Conservation (phyloP, 2,797 vertebrate genomes). For the Argya squamiceps region DNA sequence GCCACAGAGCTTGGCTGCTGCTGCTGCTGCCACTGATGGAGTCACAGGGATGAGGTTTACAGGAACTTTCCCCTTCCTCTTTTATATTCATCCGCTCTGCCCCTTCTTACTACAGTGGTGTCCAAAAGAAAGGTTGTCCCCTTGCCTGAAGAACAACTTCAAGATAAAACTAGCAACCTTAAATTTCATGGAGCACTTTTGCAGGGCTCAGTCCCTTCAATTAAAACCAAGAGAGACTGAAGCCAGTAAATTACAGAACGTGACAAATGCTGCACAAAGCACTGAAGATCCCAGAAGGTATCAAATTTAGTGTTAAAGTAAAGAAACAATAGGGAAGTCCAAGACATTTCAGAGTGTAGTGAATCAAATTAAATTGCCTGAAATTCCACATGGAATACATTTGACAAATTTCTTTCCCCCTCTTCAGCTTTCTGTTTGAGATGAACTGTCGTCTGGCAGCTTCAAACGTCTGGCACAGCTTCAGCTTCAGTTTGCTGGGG, state of each 20-base stretch:
- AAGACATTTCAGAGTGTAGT: conserved; percentile 61
- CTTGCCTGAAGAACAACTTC: not conserved
- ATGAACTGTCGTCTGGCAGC: conserved; percentile 69
- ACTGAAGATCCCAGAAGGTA: conserved; percentile 49
- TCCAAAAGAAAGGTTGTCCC: not conserved
- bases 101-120: not conserved
- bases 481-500: conserved; percentile 66
- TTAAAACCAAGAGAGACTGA: conserved; percentile 19
- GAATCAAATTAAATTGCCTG: conserved; percentile 68
- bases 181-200: not conserved
- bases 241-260: conserved; percentile 38
- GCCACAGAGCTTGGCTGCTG: not conserved
- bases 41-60: not conserved
- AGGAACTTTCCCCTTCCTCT: too few relatives aligned
- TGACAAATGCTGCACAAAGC: conserved; percentile 63
- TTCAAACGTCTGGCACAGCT: conserved; percentile 56
- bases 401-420: conserved; percentile 68
- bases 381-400: conserved; percentile 66
- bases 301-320: conserved; percentile 55
- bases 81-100: not conserved
- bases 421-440: conserved; percentile 54
- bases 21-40: fast-evolving
- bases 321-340: conserved; percentile 61
- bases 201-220: not conserved
- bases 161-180: not conserved